Conservation (phyloP, 2,888 invertebrate genomes). For the Sarcophaga variegata region DNA sequence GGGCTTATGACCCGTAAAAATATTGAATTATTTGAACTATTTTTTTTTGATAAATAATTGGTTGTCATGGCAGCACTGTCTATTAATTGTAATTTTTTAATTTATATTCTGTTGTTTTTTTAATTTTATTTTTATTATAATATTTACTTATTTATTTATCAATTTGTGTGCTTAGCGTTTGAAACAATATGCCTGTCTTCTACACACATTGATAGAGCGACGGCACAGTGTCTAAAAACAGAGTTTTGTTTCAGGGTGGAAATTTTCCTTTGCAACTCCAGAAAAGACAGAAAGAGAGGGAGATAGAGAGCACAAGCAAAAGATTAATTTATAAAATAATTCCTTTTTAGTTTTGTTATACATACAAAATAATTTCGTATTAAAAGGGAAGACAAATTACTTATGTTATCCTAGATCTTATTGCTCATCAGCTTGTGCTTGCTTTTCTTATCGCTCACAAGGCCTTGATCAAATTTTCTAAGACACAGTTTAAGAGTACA, state of each 20-base stretch:
- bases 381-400: too few relatives aligned
- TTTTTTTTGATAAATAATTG: neutral
- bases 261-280: neutral
- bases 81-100: neutral
- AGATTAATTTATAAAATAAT: neutral
- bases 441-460: too few relatives aligned
- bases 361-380: too few relatives aligned
- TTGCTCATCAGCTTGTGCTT: too few relatives aligned
- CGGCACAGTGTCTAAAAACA: neutral
- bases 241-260: slow-evolving; percentile 28
- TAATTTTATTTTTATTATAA: neutral
- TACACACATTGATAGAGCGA: neutral
- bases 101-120: neutral
- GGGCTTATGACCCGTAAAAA: too few relatives aligned
- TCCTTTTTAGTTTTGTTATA: too few relatives aligned
- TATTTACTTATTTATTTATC: neutral
- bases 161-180: neutral
- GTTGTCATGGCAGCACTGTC: neutral
- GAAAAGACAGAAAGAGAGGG: neutral
- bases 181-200: neutral
- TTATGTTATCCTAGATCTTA: too few relatives aligned
- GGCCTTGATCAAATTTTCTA: too few relatives aligned
- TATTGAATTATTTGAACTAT: too few relatives aligned
- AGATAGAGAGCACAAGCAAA: neutral
- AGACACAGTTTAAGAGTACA: too few relatives aligned